These are phyloP conservation scores for Oryzias sinensis DNA, from an alignment of 2,797 vertebrate species.

Conservation along the genomic window DNA sequence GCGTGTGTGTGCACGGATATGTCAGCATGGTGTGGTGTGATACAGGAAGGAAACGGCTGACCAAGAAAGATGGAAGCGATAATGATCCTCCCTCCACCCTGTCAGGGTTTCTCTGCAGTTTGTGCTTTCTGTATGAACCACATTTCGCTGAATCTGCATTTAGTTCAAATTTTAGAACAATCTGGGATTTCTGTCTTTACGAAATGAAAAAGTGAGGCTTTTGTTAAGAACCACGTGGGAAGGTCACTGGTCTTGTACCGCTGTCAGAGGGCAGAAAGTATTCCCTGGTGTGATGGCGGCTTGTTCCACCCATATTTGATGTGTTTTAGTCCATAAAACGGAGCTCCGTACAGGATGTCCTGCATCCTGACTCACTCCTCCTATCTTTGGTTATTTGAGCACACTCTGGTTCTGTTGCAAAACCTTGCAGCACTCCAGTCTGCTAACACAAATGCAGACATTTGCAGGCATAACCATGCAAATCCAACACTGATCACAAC, in stretches of 20 bases:
- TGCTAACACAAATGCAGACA: background rate
- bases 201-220: no score
- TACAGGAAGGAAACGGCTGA: constrained; percentile 53
- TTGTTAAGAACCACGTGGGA: background rate
- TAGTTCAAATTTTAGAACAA: no score
- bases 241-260: constrained; percentile 35
- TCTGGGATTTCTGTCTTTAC: no score
- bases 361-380: constrained; percentile 28
- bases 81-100: constrained; percentile 18
- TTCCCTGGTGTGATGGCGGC: constrained; percentile 13
- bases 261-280: constrained; percentile 51
- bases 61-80: constrained; percentile 51
- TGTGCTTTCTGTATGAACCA: background rate
- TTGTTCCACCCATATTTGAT: background rate
- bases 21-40: constrained; percentile 19
- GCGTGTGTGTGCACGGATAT: constrained; percentile 11
- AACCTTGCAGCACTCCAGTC: constrained; percentile 21
- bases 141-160: background rate
- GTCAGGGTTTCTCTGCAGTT: constrained; percentile 1
- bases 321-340: constrained; percentile 25
- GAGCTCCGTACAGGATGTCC: constrained; percentile 62
- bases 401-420: constrained; percentile 32
- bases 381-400: constrained; percentile 43
- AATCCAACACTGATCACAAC: background rate
- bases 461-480: background rate